These are phyloP conservation scores for Leucopsar rothschildi DNA, from an alignment of 2,113 vertebrate species.

Conservation along the genomic window DNA sequence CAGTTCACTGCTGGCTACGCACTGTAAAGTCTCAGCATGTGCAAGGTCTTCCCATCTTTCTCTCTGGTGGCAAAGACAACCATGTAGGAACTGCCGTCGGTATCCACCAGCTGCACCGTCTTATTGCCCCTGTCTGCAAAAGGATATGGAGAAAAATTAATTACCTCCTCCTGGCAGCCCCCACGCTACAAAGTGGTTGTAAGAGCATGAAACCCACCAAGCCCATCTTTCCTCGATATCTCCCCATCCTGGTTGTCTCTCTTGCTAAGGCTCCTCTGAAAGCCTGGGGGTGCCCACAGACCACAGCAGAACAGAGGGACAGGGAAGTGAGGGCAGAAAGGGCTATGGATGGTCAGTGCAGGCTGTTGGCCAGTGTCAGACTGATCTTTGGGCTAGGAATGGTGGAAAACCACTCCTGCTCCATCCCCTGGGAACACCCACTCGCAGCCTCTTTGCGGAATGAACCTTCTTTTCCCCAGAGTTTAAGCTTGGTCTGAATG, in stretches of 20 bases:
- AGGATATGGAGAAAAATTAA: not conserved
- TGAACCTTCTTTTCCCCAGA: not conserved
- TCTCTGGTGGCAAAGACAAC: not conserved
- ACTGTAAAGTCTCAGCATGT: slow-evolving; percentile 55
- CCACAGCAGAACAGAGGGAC: not conserved
- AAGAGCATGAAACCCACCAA: not conserved
- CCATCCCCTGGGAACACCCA: not conserved
- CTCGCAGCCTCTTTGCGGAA: not conserved
- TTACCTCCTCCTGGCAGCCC: not conserved
- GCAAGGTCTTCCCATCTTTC: not conserved
- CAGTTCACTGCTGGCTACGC: not conserved
- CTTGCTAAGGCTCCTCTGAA: not conserved
- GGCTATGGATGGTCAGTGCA: not conserved
- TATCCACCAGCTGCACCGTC: not conserved
- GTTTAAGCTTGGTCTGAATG: not conserved
- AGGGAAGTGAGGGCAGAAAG: accelerated
- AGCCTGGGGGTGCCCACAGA: not conserved
- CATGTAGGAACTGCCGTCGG: not conserved
- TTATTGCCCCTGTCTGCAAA: slow-evolving; percentile 3
- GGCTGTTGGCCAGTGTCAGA: not conserved
- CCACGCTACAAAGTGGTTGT: not conserved
- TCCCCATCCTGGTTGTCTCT: not conserved
- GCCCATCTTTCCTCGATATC: accelerated
- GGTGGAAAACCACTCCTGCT: not conserved
- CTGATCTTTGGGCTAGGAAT: not conserved